Evolutionary conservation across 2,888 invertebrate species (phyloP).

Genomic region (Syrista parreyssii): DNA sequence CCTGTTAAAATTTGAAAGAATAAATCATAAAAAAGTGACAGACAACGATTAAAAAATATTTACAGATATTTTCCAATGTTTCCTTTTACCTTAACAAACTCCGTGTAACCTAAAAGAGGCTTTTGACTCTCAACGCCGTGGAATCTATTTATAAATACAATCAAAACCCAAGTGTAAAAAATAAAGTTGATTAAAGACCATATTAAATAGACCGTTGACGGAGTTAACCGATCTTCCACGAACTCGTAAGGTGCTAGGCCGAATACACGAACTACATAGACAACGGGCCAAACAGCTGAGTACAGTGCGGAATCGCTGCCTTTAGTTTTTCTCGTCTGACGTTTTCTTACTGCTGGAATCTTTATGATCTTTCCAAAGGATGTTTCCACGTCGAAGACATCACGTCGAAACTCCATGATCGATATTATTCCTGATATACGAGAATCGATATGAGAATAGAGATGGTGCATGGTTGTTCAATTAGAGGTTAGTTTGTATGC

Average conservation of each 20-base stretch:
- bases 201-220: slow-evolving; percentile 6
- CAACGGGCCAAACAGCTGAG: slow-evolving; percentile 46
- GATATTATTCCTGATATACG: too few relatives aligned
- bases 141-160: slow-evolving; percentile 37
- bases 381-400: slow-evolving; percentile 10
- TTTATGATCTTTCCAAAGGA: slow-evolving; percentile 2
- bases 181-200: slow-evolving; percentile 38
- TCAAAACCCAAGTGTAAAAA: slow-evolving; percentile 29
- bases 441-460: too few relatives aligned
- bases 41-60: background rate
- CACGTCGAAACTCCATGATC: background rate
- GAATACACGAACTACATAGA: slow-evolving; percentile 48
- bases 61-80: background rate
- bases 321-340: slow-evolving; percentile 20
- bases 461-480: too few relatives aligned
- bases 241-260: slow-evolving; percentile 58
- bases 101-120: slow-evolving; percentile 39
- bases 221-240: slow-evolving; percentile 29
- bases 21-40: background rate
- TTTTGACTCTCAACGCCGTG: slow-evolving; percentile 15
- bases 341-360: background rate
- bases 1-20: slow-evolving; percentile 29
- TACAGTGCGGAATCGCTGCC: slow-evolving; percentile 53
- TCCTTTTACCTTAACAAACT: slow-evolving; percentile 49
- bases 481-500: too few relatives aligned